phyloP scores from a whole-genome alignment of 2,113 vertebrate species.

The Actenoides hombroni region DNA sequence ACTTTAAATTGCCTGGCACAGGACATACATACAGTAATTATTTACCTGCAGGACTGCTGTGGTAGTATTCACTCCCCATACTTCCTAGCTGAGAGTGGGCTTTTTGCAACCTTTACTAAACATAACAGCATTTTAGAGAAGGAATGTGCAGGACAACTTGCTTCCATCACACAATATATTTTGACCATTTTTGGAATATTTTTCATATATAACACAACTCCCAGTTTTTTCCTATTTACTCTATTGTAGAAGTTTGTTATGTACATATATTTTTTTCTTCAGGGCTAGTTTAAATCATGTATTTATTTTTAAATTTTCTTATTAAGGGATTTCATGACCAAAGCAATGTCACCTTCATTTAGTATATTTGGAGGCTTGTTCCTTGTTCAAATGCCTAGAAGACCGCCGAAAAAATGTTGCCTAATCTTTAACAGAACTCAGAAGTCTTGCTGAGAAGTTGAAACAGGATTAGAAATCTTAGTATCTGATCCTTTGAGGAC shows the following conservation, averaged over 20 bases:
- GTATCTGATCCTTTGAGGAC: constrained; percentile 25
- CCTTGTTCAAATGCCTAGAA: constrained; percentile 4
- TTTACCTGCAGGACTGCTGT: not conserved
- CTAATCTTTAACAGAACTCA: constrained; percentile 27
- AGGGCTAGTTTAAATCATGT: not conserved
- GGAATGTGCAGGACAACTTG: not conserved
- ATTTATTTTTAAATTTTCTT: not conserved
- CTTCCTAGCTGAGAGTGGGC: not conserved
- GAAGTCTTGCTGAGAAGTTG: constrained; percentile 43
- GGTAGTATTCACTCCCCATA: not conserved
- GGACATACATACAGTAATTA: not conserved
- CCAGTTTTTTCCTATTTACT: not conserved
- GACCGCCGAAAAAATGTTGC: not conserved
- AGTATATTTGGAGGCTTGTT: not conserved
- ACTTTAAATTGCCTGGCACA: not conserved
- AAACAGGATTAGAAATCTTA: constrained; percentile 45
- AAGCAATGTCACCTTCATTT: constrained; percentile 2
- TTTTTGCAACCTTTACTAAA: not conserved
- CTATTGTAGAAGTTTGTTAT: not conserved
- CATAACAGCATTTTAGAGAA: not conserved
- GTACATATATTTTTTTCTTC: not conserved
- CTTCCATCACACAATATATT: not conserved
- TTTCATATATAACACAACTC: not conserved
- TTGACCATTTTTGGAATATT: not conserved
- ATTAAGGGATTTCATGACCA: not conserved